Percentiles rank a stretch among this genome's conserved stretches.
These are phyloP conservation scores for Therioaphis trifolii DNA, from an alignment of 2,888 invertebrate species.

Conservation along the genomic window DNA sequence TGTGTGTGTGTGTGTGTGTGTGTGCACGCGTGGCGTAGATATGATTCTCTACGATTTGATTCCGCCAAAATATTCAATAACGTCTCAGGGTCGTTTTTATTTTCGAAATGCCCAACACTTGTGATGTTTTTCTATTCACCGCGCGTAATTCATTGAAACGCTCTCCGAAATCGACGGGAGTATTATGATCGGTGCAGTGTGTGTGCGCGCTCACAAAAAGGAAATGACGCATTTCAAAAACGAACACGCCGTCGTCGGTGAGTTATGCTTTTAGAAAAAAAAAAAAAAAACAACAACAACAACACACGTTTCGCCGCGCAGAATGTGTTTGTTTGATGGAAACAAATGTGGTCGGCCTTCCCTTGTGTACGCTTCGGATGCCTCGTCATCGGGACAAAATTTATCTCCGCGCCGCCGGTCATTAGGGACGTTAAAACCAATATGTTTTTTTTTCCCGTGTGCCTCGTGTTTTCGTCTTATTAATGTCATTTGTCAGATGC, in stretches of 20 bases:
- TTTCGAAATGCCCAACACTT: too few relatives aligned
- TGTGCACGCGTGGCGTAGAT: too few relatives aligned
- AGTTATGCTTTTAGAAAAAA: slow-evolving; percentile 11
- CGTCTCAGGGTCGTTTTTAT: too few relatives aligned
- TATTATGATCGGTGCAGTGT: background rate
- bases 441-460: slow-evolving; percentile 21
- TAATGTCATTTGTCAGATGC: slow-evolving; percentile 58
- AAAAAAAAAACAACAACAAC: slow-evolving; percentile 8
- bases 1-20: too few relatives aligned
- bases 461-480: slow-evolving; percentile 15
- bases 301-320: slow-evolving; percentile 41
- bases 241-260: background rate
- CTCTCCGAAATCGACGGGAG: background rate
- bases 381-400: slow-evolving; percentile 61
- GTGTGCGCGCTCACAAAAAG: background rate
- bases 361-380: slow-evolving; percentile 40
- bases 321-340: slow-evolving; percentile 45
- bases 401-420: slow-evolving; percentile 51
- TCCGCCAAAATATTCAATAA: too few relatives aligned
- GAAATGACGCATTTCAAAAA: slow-evolving; percentile 48
- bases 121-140: background rate
- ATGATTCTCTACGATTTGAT: too few relatives aligned
- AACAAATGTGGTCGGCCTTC: slow-evolving; percentile 44
- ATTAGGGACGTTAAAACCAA: slow-evolving; percentile 56
- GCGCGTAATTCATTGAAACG: background rate